Conservation (phyloP, 2,797 vertebrate genomes). For the Anguilla obscura region DNA sequence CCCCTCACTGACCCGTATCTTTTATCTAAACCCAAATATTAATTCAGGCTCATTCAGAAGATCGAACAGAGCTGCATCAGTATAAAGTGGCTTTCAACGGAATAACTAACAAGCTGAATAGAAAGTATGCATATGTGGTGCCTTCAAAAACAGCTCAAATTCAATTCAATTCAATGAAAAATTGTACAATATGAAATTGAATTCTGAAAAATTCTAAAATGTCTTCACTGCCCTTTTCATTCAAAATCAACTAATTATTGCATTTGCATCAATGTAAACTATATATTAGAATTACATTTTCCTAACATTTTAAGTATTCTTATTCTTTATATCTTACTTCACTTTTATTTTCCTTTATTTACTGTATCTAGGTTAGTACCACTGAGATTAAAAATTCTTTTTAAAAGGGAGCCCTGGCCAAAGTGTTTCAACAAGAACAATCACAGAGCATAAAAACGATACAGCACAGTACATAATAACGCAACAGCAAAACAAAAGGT, state of each 20-base stretch:
- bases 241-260: neutral
- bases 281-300: neutral
- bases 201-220: too few relatives aligned
- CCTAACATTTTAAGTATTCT: neutral
- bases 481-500: neutral
- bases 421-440: neutral
- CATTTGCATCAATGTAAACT: neutral
- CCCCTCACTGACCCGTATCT: slow-evolving; percentile 57
- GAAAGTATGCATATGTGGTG: neutral
- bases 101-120: neutral
- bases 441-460: neutral
- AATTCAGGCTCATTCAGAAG: neutral
- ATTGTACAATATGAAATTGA: neutral
- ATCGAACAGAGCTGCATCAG: neutral
- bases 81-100: neutral
- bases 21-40: slow-evolving; percentile 12
- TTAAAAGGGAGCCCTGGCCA: neutral
- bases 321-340: neutral
- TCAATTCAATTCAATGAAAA: neutral
- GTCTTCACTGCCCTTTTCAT: neutral
- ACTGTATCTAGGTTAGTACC: neutral
- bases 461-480: neutral
- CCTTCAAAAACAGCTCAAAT: neutral
- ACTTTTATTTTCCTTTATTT: too few relatives aligned
- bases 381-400: neutral